Evolutionary conservation across 2,888 invertebrate species (phyloP), one percentile per base, ranked within the genome.

Genomic region (Sinodicranocentrus sp.): DNA sequence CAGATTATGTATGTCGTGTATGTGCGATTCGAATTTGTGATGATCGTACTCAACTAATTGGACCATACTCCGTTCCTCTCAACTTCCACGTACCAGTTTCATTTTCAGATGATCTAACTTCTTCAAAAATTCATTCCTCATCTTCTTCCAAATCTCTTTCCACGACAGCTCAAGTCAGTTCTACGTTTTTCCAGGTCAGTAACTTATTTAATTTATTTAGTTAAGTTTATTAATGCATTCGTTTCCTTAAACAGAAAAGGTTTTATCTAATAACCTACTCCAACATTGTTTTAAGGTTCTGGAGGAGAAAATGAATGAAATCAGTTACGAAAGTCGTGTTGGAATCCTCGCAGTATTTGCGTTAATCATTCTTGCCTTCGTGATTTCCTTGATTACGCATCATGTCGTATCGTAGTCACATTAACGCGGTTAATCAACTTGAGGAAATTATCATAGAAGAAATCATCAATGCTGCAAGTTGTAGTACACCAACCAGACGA

Each of bases 1-100:
- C 93, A 76, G 95, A 95, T 90, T 96, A 96, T 91, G 91, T 92
- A 89, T 94, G 95, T 89, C 94, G 96, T 76, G 95, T 97, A 86
- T 94, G 95, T 91, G 94, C 95, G 28, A 93, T 96, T 89, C 93
- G 97, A 65, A 90, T 93, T 76, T 92, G 92, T 89, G 91, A 91
- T 71, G 92, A 93, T 52, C 91, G 91, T 26, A 90, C 87, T 59
- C 93, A 93, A 89, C 92, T 95, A 88, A 91, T 93, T 83, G 95
- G 96, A 84, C 94, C 95, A 85, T 94, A 93, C 91, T 95, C 96
- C 86, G 92, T 93, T 73, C 91, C 93, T 68, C 91, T 94, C 88
- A 93, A 93, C 76, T 93, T 95, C 90, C 91, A 92, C 70, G 93
- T 92, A 57, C 90, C 89, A 61, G 89, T 89, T 82, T 89, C 90